These are phyloP conservation scores for Pontoporia blainvillei DNA, from an alignment of 2,113 vertebrate species.

Conservation along the genomic window DNA sequence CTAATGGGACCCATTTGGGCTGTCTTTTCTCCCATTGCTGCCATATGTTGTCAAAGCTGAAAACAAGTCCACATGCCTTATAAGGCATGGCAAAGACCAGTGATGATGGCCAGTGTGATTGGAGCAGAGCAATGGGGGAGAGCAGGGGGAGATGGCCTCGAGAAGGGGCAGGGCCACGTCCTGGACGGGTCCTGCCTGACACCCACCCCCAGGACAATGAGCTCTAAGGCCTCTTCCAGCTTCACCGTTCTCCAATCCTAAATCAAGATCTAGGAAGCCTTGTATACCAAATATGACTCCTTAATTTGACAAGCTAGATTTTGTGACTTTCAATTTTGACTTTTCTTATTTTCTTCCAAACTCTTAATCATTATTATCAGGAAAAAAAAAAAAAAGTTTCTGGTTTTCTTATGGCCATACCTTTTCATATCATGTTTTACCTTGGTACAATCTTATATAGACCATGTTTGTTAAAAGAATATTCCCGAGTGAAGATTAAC, in stretches of 20 bases:
- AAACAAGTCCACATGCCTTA: neutral
- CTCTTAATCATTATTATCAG: conserved; percentile 8
- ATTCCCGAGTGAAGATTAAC: neutral
- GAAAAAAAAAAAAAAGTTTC: neutral
- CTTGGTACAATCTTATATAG: neutral
- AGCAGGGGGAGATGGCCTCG: neutral
- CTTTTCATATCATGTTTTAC: neutral
- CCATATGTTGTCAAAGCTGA: neutral
- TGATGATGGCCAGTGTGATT: neutral
- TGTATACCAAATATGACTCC: neutral
- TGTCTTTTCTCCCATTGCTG: neutral
- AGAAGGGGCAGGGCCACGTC: neutral
- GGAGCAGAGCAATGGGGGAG: neutral
- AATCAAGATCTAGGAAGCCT: neutral
- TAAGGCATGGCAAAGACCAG: neutral
- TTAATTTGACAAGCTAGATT: neutral
- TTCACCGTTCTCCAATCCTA: neutral
- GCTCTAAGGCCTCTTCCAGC: neutral
- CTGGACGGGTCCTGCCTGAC: too few relatives aligned
- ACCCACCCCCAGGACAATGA: neutral
- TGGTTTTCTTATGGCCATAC: neutral
- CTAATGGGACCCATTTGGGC: neutral
- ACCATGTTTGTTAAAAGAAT: neutral
- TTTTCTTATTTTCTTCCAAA: conserved; percentile 18
- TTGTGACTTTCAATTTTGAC: neutral